Base-by-base conservation (phyloP, 2,797 vertebrate species). In the Bradypodion pumilum region DNA sequence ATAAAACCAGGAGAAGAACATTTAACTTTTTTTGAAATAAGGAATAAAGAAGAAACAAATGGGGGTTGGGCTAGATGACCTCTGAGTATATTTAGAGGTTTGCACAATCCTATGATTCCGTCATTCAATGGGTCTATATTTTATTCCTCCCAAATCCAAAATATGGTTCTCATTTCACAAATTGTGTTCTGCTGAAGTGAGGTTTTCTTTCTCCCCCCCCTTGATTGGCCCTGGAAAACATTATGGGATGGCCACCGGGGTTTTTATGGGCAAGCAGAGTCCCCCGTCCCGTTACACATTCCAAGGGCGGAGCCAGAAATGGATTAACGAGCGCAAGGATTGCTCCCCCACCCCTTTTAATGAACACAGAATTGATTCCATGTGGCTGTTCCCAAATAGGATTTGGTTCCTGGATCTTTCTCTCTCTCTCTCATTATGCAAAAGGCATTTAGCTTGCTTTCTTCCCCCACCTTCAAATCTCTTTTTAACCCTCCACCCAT, bases 261-360 rank as follows among this genome's bases (percentile, higher is more conserved):
- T 73, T 81, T n/a, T 81, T 81, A 81, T 23, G 52, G 79, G 68
- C 19, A 12, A 32, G 1, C 3, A 2, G 40, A 52, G 35, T 44
- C 29, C 42, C 66, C 9, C 40, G 3, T 8, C 23, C 10, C 19
- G 12, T 56, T 79, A 60, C 32, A 0, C 0, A 27, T 52, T 4
- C 25, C 2, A 0, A 0, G 0, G 59, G 68, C 23, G 56, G 2
- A 29, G 13, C 4, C 80, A 68, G 9, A 35, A 12, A 16, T 15
- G 13, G 49, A 15, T 76, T 78, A 85, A 74, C n/a, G 69, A 81
- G 46, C 52, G 32, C 35, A 59, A 1, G n/a, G 85, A 37, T 74
- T 56, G 16, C 6, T 60, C 37, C 52, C 32, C 79, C 69, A 60
- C 46, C 65, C n/a, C 25, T 44, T 25, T 40, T 29, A 37, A 68